These are phyloP conservation scores for Chirona hameri DNA, from an alignment of 2,888 invertebrate genomes.

Conservation along the genomic window DNA sequence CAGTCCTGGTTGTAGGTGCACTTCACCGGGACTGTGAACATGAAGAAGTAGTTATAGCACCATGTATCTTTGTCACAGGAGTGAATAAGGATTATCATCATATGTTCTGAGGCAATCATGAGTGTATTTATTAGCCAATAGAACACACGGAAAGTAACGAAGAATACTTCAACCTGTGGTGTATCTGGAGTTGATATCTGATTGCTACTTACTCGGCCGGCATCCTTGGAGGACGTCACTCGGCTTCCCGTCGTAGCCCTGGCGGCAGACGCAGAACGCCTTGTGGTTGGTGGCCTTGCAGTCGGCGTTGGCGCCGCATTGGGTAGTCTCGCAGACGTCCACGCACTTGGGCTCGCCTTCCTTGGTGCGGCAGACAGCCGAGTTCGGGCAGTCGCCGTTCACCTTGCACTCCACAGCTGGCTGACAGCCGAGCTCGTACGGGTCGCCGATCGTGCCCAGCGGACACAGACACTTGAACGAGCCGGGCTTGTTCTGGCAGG, in stretches of 20 bases:
- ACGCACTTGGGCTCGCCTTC: constrained; percentile 74
- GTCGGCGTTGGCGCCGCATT: constrained; percentile 79
- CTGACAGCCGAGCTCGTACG: constrained; percentile 76
- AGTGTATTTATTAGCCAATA: too few relatives aligned
- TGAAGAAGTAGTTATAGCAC: too few relatives aligned
- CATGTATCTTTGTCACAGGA: too few relatives aligned
- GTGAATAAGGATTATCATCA: too few relatives aligned
- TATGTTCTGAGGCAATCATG: too few relatives aligned
- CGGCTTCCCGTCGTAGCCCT: constrained; percentile 77
- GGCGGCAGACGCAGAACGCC: constrained; percentile 76
- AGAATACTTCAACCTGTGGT: too few relatives aligned
- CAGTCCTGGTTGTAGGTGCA: constrained; percentile 82
- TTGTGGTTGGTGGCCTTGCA: constrained; percentile 72
- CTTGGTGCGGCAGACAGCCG: constrained; percentile 69
- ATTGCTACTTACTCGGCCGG: constrained; percentile 40
- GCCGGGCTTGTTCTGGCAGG: constrained; percentile 74
- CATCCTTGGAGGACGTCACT: constrained; percentile 56
- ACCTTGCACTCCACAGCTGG: constrained; percentile 74
- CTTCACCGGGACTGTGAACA: constrained; percentile 62
- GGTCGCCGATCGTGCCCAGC: constrained; percentile 74
- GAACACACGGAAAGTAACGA: too few relatives aligned
- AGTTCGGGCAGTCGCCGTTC: constrained; percentile 73
- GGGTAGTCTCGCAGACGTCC: constrained; percentile 70
- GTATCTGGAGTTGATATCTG: constrained; percentile 52
- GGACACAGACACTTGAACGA: constrained; percentile 77